These are phyloP conservation scores for Spondyliosoma cantharus DNA, from an alignment of 2,797 vertebrate genomes.

Conservation along the genomic window DNA sequence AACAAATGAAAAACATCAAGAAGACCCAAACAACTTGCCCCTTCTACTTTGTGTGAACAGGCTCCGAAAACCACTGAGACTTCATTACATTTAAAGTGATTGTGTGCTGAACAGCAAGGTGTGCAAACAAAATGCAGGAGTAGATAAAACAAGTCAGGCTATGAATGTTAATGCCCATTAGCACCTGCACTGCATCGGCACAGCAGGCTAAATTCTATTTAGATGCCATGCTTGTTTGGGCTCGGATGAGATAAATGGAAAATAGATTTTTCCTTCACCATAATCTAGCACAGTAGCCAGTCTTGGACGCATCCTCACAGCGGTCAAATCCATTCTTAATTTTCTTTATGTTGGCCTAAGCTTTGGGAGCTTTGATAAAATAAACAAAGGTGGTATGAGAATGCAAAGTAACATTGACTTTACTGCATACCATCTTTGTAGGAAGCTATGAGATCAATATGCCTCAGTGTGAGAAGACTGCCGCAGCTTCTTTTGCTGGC, in stretches of 20 bases:
- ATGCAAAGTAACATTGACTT: slow-evolving; percentile 56
- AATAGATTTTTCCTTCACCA: slow-evolving; percentile 44
- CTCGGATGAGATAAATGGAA: slow-evolving; percentile 50
- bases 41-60: slow-evolving; percentile 39
- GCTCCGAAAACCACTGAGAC: slow-evolving; percentile 30
- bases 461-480: slow-evolving; percentile 33
- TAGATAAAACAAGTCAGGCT: slow-evolving; percentile 57
- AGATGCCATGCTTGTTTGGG: slow-evolving; percentile 38
- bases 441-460: slow-evolving; percentile 57
- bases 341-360: slow-evolving; percentile 28
- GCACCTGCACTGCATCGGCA: slow-evolving; percentile 55
- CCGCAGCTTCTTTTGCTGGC: slow-evolving; percentile 39
- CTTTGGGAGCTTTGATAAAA: slow-evolving; percentile 32
- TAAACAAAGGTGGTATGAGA: slow-evolving; percentile 45
- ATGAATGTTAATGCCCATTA: slow-evolving; percentile 66
- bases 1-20: slow-evolving; percentile 8
- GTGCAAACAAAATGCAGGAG: slow-evolving; percentile 59
- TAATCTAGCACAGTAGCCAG: slow-evolving; percentile 23
- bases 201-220: slow-evolving; percentile 30
- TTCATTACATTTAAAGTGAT: slow-evolving; percentile 55
- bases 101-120: slow-evolving; percentile 49
- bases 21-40: slow-evolving; percentile 20
- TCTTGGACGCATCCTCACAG: slow-evolving; percentile 13
- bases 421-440: slow-evolving; percentile 34
- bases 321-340: slow-evolving; percentile 33